Base-by-base conservation (phyloP, 2,797 vertebrate genomes). In the Onychomys arenicola region DNA sequence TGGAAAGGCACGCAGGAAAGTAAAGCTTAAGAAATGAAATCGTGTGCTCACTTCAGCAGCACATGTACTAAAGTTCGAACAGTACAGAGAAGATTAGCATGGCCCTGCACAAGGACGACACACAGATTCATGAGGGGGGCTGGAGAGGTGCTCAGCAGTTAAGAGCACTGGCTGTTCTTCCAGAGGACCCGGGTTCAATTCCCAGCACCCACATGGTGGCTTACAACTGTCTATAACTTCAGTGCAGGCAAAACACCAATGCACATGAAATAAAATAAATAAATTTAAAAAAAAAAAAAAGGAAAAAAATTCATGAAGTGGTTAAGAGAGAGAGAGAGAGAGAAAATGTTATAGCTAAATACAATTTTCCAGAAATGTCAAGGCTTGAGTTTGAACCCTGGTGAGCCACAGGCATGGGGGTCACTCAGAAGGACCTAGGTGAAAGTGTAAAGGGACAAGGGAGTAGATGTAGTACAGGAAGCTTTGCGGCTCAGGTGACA, bases 401-500 rank as follows among this genome's bases (percentile, higher is more conserved):
- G 3, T 67, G 76, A 95, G 6, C 65, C 82, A 71, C n/a, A 90
- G 37, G 43, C 59, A 52, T 59, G 19, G 19, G 67, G 6, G 46
- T 75, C 76, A 63, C 57, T 71, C 63, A 27, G 52, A 86, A 34
- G 67, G 46, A 43, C 25, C 25, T 84, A 16, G 19, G 67, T 61
- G 11, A 85, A 32, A 29, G 8, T n/a, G 29, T 73, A 55, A 12
- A 89, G 59, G 83, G 29, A 63, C 80, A 84, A 69, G 89, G 87
- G 90, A 90, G 14, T 61, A 32, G 63, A 61, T 65, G 37, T 81
- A 49, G 92, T 23, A 2, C 87, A 57, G 95, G 94, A 93, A 76
- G 84, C 59, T 29, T 1, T 43, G 17, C 69, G 77, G 78, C 92
- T 95, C 57, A 7, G 82, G 95, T 96, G 84, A 82, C 93, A 67